Base-by-base conservation (phyloP, 2,113 vertebrate species). In the Rousettus leschenaultii region DNA sequence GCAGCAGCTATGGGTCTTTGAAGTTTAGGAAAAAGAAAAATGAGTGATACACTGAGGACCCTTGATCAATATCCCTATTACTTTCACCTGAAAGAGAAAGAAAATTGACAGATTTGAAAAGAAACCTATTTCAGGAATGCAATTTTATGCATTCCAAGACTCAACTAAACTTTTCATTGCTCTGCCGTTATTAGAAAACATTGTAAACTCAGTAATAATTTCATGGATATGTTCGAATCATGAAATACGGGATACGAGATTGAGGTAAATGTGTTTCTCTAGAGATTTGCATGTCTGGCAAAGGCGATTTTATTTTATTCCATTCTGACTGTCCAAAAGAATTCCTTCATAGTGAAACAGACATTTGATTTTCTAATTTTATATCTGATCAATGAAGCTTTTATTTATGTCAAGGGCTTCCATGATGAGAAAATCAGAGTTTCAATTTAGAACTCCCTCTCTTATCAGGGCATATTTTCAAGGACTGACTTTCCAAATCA, bases 361-460 rank as follows among this genome's bases (percentile, higher is more conserved):
- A 95, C 97, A 97, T 93, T 94, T 97, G 97, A 97, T 94, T 93
- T 65, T 96, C 82, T 96, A 95, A 96, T 97, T 97, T 96, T 96
- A 88, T 95, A 96, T 97, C 88, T 96, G 88, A 97, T 97, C 97
- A 97, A 97, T 98, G 96, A 96, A 94, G 82, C 85, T 93, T 96
- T 98, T 96, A 96, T 96, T 97, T 97, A 96, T 96, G 94, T 92
- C 93, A 83, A 96, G 91, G 86, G 61, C 33, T 97, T 95, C 96
- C 93, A 97, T 86, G 66, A 96, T 95, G 86, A 96, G 93, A 97
- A 98, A 98, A 96, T 96, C 94, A 94, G 97, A 98, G 75, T 95
- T 96, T 95, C n/a, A 96, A 95, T 97, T 96, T 96, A 97, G 40
- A 86, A 48, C 75, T 80, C 55, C 57, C 59, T 90, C 26, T 95